Evolutionary conservation across 2,797 vertebrate genomes (phyloP), one percentile per base, ranked within the genome.

Genomic region (Danio albolineatus): DNA sequence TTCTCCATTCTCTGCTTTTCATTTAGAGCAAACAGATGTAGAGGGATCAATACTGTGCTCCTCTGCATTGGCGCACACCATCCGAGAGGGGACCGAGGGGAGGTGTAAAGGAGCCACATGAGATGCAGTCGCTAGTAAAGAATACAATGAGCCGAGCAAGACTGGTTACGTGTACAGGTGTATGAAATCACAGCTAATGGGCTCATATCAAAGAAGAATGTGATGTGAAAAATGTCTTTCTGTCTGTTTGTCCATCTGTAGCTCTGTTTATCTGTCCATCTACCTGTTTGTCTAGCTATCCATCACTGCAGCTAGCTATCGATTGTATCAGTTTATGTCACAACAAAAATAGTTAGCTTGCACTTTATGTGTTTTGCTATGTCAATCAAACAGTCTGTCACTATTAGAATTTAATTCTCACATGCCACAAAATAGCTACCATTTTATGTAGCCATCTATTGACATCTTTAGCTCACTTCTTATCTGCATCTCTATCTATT

Each of bases 11-110:
- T 87, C 81, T 62, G 73, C 83, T 82, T 86, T 86, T 90, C 86
- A 85, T 89, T 85, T 84, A 75, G 78, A 19, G 80, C 76, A 79
- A 89, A 84, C 79, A 77, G 80, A 85, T 83, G 84, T 81, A 86
- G 77, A 62, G 74, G 77, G 83, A 88, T 79, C 81, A 76, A 81
- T 73, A 61, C 70, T n/a, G 57, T 66, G 69, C 78, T 57, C 72
- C 38, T 80, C 66, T 21, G 57, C 70, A 64, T 62, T 21, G 17
- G 48, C 66, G 85, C 87, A 85, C 82, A 80, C 85, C 79, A 80
- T 65, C 41, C 4, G 9, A 70, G 43, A 48, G n/a, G 17, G 8
- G n/a, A 5, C 1, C 17, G 46, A 57, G 46, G 46, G 48, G 12
- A 17, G 49, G 36, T 43, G 51, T 48, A n/a, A 10, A 76, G 39